Evolutionary conservation across 2,888 invertebrate species (phyloP), one percentile per base, ranked within the genome.

Genomic region (Ormyrus labotus): DNA sequence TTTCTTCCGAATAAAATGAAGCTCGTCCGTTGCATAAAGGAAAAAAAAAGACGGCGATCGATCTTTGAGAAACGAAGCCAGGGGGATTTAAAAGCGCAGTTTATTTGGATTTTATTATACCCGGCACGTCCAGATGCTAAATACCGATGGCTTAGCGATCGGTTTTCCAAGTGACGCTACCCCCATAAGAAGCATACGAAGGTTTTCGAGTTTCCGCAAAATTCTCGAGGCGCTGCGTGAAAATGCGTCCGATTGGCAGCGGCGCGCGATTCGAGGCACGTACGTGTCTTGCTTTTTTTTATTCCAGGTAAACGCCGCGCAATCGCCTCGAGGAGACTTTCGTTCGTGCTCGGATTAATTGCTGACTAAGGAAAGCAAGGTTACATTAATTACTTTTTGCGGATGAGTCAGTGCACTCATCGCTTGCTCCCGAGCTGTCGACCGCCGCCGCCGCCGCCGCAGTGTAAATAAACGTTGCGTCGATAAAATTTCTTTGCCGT

Each of bases 351-450:
- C 79, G 88, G 89, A 89, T 90, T 88, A 88, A 89, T 90, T 86
- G 86, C 88, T 89, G 88, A 89, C 90, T 89, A 89, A 88, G 87
- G 89, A 86, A 88, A 87, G 86, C 89, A 89, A 89, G 89, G 90
- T 89, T 78, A 78, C 74, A 78, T 81, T 87, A 89, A 88, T 88
- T 86, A 87, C 85, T 88, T 87, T 86, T 86, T 85, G 84, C 86
- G 83, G 86, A 87, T 89, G 88, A 89, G 87, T 88, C 88, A 88
- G 85, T 82, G 78, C 73, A 79, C 74, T 71, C 79, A 57, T 80
- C 81, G 61, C 51, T 74, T 78, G 48, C 57, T 55, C n/a, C 53
- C 55, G 19, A 60, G 58, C 2, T 50, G 51, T 5, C 48, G 11
- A 5, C 4, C n/a, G 34, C 34, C 34, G 10, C 48, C 8, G 65